Percentiles rank a stretch among this genome's conserved stretches.
Conservation (phyloP, 2,113 vertebrate species). For the Apteryx mantelli region DNA sequence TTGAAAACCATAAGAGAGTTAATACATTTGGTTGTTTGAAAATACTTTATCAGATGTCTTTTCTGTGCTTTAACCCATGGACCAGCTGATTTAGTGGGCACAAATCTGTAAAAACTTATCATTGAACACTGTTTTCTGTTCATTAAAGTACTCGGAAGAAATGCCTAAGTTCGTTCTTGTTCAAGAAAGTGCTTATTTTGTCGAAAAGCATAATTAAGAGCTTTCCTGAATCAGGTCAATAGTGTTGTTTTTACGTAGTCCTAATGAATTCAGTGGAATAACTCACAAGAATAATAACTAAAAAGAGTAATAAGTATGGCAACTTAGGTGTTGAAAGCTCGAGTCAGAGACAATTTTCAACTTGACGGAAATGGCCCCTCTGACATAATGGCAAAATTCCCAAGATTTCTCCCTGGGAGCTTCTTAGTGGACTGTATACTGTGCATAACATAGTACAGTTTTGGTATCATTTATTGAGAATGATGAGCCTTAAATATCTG, state of each 20-base stretch:
- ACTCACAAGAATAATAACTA: not conserved
- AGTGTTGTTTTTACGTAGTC: not conserved
- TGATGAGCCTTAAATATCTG: fast-evolving
- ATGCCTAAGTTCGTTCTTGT: not conserved
- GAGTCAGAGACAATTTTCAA: not conserved
- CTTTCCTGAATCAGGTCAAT: not conserved
- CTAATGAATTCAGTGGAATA: not conserved
- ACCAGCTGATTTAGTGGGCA: not conserved
- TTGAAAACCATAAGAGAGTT: not conserved
- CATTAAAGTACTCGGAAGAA: not conserved
- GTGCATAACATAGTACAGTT: not conserved
- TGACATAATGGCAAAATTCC: not conserved
- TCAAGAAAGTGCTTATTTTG: not conserved
- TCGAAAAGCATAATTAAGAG: not conserved
- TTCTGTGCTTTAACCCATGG: not conserved
- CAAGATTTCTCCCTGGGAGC: not conserved
- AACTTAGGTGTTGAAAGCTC: not conserved
- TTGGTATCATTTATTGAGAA: not conserved
- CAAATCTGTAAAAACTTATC: not conserved
- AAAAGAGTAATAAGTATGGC: not conserved
- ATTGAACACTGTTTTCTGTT: not conserved
- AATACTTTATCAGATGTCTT: not conserved
- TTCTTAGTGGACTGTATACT: fast-evolving
- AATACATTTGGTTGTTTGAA: not conserved
- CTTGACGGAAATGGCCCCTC: fast-evolving